phyloP scores from a whole-genome alignment of 2,888 invertebrate genomes.

The Trachelus iudaicus region DNA sequence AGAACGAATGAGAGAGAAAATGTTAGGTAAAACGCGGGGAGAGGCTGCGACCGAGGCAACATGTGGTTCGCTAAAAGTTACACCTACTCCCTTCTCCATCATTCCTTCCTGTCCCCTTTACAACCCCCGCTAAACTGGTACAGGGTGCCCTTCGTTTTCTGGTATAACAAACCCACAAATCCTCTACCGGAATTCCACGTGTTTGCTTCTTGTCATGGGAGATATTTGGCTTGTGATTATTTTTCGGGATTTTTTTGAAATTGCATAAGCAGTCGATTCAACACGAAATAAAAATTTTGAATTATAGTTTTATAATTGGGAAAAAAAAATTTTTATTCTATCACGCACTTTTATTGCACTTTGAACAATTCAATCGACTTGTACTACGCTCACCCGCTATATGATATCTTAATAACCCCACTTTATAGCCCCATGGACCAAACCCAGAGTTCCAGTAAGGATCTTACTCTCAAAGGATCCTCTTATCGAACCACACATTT shows the following conservation, averaged over 20 bases:
- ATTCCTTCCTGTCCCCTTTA: not conserved
- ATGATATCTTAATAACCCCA: not conserved
- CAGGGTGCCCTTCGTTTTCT: not conserved
- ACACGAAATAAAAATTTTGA: not conserved
- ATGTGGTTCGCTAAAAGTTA: constrained; percentile 49
- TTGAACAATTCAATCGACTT: too few species aligned
- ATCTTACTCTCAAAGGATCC: not conserved
- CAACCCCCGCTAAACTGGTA: not conserved
- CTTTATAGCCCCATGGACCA: too few species aligned
- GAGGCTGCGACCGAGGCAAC: constrained; percentile 38
- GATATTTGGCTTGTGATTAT: too few species aligned
- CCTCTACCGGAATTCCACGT: not conserved
- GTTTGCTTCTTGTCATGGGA: not conserved
- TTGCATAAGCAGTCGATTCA: not conserved
- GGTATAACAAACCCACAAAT: not conserved
- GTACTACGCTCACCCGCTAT: not conserved
- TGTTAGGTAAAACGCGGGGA: constrained; percentile 23
- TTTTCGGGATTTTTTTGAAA: not conserved
- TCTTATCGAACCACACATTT: not conserved
- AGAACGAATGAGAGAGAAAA: constrained; percentile 15
- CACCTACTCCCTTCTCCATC: constrained; percentile 28
- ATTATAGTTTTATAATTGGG: too few species aligned
- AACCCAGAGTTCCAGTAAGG: too few species aligned
- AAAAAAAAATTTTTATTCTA: not conserved
- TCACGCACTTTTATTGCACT: not conserved